Percentiles rank a stretch among this genome's conserved stretches.
Evolutionary conservation across 2,797 vertebrate species (phyloP).

Genomic region (Sandelia bainsii): DNA sequence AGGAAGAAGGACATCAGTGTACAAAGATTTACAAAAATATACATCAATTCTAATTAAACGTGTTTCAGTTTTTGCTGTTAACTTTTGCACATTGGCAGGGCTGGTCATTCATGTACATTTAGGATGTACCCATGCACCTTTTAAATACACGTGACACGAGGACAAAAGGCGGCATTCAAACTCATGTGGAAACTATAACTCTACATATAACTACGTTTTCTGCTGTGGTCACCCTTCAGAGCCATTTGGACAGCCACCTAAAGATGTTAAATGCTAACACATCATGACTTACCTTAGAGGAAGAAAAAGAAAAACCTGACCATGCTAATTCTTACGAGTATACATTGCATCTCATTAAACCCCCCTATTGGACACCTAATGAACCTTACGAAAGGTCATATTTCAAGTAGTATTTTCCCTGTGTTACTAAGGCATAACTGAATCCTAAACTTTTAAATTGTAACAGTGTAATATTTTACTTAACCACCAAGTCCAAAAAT

Average conservation of each 20-base stretch:
- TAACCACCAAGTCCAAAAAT: background rate
- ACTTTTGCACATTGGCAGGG: conserved; percentile 22
- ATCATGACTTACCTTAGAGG: conserved; percentile 3
- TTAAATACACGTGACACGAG: conserved; percentile 34
- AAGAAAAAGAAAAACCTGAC: background rate
- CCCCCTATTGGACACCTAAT: too few relatives aligned
- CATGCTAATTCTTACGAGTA: background rate
- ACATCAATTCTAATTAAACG: background rate
- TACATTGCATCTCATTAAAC: too few relatives aligned
- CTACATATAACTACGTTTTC: background rate
- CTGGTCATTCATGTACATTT: conserved; percentile 44
- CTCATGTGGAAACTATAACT: conserved; percentile 4
- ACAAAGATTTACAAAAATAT: conserved; percentile 1
- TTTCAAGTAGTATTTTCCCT: background rate
- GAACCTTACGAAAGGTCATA: too few relatives aligned
- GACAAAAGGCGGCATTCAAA: conserved; percentile 62
- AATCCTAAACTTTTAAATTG: background rate
- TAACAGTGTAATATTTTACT: too few relatives aligned
- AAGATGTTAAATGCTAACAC: background rate
- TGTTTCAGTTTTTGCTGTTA: background rate
- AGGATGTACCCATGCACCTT: conserved; percentile 65
- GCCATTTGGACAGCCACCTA: conserved; percentile 40
- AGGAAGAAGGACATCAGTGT: conserved; percentile 29
- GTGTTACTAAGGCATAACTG: background rate
- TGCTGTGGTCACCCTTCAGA: conserved; percentile 9